Percentiles rank a stretch among this genome's conserved stretches.
Conservation (phyloP, 2,888 invertebrate species). For the Pharmacophagus antenor region DNA sequence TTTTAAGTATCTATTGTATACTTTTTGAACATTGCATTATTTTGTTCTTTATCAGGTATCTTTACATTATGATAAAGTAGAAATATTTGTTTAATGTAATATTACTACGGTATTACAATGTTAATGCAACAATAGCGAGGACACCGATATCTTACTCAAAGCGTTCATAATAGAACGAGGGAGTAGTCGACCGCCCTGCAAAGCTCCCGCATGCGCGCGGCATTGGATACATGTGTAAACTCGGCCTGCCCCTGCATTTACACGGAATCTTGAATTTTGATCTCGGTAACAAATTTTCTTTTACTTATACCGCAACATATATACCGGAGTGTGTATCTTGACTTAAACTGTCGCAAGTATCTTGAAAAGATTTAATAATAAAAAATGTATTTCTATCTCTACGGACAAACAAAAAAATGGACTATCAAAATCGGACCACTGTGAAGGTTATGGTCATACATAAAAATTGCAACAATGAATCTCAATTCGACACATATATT, state of each 20-base stretch:
- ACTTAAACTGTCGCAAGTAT: background rate
- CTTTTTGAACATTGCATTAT: too few relatives aligned
- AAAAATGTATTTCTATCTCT: background rate
- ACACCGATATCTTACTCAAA: slow-evolving; percentile 72
- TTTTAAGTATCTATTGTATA: too few relatives aligned
- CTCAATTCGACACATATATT: too few relatives aligned
- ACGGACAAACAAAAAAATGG: background rate
- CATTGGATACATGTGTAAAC: slow-evolving; percentile 68
- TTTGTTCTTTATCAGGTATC: too few relatives aligned
- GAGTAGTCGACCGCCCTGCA: slow-evolving; percentile 74
- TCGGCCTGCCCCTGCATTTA: slow-evolving; percentile 69
- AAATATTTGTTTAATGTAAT: background rate
- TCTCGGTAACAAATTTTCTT: background rate
- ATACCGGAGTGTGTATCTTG: background rate
- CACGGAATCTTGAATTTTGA: slow-evolving; percentile 35
- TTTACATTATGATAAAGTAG: too few relatives aligned
- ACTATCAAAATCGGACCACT: too few relatives aligned
- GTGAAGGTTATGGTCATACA: background rate
- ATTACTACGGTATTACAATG: slow-evolving; percentile 38
- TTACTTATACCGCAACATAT: background rate
- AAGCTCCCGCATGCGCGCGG: slow-evolving; percentile 68
- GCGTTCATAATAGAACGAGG: slow-evolving; percentile 75
- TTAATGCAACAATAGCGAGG: slow-evolving; percentile 37
- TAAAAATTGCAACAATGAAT: background rate
- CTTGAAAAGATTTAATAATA: background rate